Evolutionary conservation across 2,888 invertebrate species (phyloP).

Genomic region (Pachydiplax longipennis): DNA sequence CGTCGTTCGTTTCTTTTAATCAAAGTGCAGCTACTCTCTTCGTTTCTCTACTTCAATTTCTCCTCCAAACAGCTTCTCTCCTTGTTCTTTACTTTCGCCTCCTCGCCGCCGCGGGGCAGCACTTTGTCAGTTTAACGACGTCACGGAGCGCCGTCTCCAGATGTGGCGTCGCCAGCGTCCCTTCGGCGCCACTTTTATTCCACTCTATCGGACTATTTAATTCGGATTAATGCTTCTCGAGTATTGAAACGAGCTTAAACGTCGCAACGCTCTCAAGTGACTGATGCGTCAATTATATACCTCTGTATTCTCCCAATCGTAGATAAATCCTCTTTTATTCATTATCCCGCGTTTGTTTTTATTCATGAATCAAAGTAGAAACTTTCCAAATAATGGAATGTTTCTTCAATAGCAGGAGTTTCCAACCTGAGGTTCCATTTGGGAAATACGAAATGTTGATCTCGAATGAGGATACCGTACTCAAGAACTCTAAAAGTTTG

Average conservation of each 20-base stretch:
- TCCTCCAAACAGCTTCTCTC: background rate
- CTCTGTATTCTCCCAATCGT: too few species aligned
- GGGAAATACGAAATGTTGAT: too few species aligned
- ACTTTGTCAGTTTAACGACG: constrained; percentile 34
- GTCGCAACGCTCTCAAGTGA: background rate
- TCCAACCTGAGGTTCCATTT: too few species aligned
- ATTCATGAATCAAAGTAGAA: too few species aligned
- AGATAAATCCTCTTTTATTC: too few species aligned
- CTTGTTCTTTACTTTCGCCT: constrained; percentile 12
- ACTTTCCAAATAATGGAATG: too few species aligned
- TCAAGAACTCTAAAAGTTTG: too few species aligned
- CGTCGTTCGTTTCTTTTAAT: background rate
- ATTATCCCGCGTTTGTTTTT: too few species aligned
- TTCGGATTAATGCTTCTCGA: background rate
- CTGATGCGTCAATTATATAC: too few species aligned
- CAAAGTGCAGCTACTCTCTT: background rate
- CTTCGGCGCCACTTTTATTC: background rate
- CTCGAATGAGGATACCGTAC: too few species aligned
- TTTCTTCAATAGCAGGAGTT: too few species aligned
- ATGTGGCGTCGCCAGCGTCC: background rate
- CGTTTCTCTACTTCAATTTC: background rate
- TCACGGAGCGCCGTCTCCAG: constrained; percentile 1
- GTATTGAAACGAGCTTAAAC: background rate
- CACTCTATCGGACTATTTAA: background rate
- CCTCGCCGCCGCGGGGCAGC: constrained; percentile 8